A percentile compares a stretch with the other conserved stretches of the same genome.
Conservation (phyloP, 2,113 vertebrate species). For the Perca flavescens region DNA sequence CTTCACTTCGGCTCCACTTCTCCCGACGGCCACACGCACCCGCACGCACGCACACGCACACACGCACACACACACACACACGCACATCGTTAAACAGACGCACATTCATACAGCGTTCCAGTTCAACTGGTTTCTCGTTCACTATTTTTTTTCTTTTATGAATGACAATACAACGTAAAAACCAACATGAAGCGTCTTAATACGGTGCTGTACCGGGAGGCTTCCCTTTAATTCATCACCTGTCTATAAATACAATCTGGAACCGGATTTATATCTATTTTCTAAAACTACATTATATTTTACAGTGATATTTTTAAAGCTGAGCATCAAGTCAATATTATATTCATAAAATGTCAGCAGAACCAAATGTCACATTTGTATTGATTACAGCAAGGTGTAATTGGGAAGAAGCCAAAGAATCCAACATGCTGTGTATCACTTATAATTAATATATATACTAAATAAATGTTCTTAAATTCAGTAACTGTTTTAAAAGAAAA, state of each 20-base stretch:
- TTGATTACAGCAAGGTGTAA: too few species aligned
- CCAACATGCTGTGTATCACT: too few species aligned
- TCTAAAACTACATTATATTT: background rate
- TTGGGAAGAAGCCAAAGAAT: too few species aligned
- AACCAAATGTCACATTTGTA: too few species aligned
- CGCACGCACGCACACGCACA: background rate
- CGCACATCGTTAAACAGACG: background rate
- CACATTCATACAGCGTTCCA: background rate
- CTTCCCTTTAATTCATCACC: background rate
- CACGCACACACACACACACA: background rate
- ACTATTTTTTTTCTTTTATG: background rate
- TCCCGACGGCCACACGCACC: slow-evolving; percentile 26
- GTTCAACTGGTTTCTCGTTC: background rate
- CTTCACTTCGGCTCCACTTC: slow-evolving; percentile 45
- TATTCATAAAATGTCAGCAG: background rate
- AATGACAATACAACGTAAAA: background rate
- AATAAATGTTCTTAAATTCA: background rate
- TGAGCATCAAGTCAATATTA: background rate
- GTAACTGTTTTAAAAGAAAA: background rate
- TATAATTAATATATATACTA: too few species aligned
- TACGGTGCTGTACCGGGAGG: background rate
- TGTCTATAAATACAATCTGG: background rate
- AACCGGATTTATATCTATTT: too few species aligned
- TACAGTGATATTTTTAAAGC: background rate
- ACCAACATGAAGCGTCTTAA: background rate